These are phyloP conservation scores for Synanceia verrucosa DNA, from an alignment of 2,797 vertebrate genomes.

Conservation along the genomic window DNA sequence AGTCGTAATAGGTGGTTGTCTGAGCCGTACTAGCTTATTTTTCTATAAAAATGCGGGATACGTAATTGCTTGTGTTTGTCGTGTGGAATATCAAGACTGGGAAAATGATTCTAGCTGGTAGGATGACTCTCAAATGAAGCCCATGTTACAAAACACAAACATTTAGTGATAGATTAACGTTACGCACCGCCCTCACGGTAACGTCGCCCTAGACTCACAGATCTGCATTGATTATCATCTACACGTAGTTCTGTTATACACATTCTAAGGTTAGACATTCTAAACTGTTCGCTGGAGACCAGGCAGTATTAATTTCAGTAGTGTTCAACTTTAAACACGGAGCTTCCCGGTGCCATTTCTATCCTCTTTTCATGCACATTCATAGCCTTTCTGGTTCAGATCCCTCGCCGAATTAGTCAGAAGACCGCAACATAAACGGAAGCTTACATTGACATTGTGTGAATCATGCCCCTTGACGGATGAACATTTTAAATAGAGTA, in stretches of 20 bases:
- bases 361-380: neutral
- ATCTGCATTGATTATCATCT: no score
- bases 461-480: neutral
- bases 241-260: no score
- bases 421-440: neutral
- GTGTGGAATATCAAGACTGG: neutral
- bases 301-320: no score
- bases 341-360: no score
- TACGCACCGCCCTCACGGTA: neutral
- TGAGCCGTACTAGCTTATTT: neutral
- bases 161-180: slow-evolving; percentile 1
- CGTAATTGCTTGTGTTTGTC: slow-evolving; percentile 18
- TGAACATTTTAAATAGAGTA: neutral
- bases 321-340: no score
- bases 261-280: no score
- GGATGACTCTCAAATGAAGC: neutral
- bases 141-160: neutral
- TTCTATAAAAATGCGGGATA: slow-evolving; percentile 7
- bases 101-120: neutral
- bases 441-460: neutral
- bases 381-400: no score
- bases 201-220: no score
- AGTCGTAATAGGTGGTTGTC: neutral
- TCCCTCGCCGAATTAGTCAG: neutral
- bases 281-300: no score